These are phyloP conservation scores for Vollenhovia emeryi DNA, from an alignment of 1,140 invertebrate genomes.

Conservation along the genomic window DNA sequence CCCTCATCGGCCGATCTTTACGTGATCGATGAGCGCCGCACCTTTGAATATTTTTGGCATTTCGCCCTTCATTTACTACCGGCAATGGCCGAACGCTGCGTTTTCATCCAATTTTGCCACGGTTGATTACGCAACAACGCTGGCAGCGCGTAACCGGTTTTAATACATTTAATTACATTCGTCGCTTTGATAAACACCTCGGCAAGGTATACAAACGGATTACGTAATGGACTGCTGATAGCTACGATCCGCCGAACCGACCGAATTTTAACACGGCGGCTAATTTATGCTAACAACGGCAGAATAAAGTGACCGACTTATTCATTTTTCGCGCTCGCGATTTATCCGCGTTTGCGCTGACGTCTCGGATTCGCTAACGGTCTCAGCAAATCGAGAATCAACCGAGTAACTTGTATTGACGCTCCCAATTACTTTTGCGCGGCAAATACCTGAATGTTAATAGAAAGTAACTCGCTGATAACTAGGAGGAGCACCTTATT, in stretches of 20 bases:
- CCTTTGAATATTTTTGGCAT: constrained; percentile 32
- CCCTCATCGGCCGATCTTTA: neutral
- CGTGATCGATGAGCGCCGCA: neutral
- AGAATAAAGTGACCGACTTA: constrained; percentile 33
- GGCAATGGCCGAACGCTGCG: constrained; percentile 18
- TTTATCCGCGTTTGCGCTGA: neutral
- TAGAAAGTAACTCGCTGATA: neutral
- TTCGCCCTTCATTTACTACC: neutral
- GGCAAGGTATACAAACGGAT: constrained; percentile 62
- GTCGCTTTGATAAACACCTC: constrained; percentile 65
- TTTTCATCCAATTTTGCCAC: constrained; percentile 59
- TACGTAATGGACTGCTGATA: constrained; percentile 67
- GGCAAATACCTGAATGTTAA: neutral
- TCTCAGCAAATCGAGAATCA: neutral
- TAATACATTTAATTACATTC: constrained; percentile 70
- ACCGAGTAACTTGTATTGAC: neutral
- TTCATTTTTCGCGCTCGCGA: neutral
- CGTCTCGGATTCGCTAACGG: neutral
- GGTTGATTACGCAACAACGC: constrained; percentile 61
- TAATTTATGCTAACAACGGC: constrained; percentile 60
- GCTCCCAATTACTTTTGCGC: neutral
- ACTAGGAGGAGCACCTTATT: neutral
- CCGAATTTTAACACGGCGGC: constrained; percentile 59
- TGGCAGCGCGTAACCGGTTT: constrained; percentile 49
- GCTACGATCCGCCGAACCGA: constrained; percentile 27